These are phyloP conservation scores for Hipposideros larvatus DNA, from an alignment of 2,797 vertebrate species.

Conservation along the genomic window DNA sequence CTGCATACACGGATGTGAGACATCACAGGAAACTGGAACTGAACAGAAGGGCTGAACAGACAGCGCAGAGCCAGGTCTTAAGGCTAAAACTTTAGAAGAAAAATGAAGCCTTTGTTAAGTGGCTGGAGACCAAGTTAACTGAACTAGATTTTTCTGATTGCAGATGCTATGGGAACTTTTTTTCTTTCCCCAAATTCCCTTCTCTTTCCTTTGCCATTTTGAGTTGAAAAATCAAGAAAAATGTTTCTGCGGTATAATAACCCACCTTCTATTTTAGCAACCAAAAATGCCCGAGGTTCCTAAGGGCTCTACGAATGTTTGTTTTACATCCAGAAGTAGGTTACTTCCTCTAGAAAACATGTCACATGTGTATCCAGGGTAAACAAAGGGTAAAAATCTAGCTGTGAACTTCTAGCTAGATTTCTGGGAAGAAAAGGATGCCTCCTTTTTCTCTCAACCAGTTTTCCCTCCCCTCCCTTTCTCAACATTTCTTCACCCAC, in stretches of 20 bases:
- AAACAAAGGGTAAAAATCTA: background rate
- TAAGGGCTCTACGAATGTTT: background rate
- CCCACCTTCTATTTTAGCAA: background rate
- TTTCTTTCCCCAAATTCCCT: background rate
- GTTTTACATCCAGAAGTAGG: background rate
- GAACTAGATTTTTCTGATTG: background rate
- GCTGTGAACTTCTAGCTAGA: background rate
- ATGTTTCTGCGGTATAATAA: background rate
- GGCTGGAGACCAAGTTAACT: background rate
- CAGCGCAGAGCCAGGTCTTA: background rate
- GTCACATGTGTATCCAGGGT: background rate
- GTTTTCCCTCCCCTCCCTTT: background rate
- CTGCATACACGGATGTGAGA: background rate
- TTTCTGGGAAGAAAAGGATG: background rate
- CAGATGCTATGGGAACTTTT: background rate
- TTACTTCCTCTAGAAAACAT: background rate
- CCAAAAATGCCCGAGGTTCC: background rate
- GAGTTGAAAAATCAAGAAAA: slow-evolving; percentile 43
- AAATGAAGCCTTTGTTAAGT: background rate
- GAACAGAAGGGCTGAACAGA: background rate
- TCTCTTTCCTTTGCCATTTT: background rate
- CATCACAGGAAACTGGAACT: background rate
- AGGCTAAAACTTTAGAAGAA: background rate
- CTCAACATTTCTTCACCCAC: background rate
- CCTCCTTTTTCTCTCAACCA: background rate